Conservation (phyloP, 30 jellyfish, hydroid and myxozoan genomes). For the Pseudorhiza aurosa region DNA sequence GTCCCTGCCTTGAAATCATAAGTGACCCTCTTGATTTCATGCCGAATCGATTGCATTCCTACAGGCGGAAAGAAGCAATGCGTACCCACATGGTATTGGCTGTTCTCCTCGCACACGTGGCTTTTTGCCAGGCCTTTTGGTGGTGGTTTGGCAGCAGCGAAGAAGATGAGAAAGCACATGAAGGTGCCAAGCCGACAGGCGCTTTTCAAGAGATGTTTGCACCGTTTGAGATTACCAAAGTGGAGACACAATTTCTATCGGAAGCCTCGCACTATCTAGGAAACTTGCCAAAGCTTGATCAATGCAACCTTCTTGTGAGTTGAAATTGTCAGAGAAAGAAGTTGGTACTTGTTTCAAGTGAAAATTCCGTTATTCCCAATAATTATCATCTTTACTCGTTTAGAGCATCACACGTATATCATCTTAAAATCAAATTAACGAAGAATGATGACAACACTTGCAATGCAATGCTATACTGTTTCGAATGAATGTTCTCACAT, state of each 20-base stretch:
- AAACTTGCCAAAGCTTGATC: conserved; percentile 87
- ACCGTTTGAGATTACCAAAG: conserved; percentile 84
- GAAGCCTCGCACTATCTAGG: conserved; percentile 90
- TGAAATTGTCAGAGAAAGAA: no score
- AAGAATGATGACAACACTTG: no score
- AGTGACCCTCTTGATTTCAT: no score
- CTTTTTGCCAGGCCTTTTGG: conserved; percentile 42
- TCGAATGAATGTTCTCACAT: not conserved
- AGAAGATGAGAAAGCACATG: conserved; percentile 32
- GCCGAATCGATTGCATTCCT: no score
- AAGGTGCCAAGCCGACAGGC: conserved; percentile 22
- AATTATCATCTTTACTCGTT: no score
- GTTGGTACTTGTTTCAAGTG: no score
- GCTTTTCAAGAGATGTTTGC: conserved; percentile 60
- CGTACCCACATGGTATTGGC: not conserved
- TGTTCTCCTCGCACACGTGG: not conserved
- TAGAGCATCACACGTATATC: no score
- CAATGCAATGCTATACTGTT: not conserved
- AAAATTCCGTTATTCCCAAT: no score
- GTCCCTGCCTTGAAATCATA: no score
- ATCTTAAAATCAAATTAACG: no score
- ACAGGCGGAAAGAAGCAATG: not conserved
- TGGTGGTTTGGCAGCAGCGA: conserved; percentile 55
- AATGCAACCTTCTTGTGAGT: conserved; percentile 86
- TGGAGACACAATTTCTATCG: conserved; percentile 72